phyloP scores from a whole-genome alignment of 2,797 vertebrate species.

The Staurois parvus region DNA sequence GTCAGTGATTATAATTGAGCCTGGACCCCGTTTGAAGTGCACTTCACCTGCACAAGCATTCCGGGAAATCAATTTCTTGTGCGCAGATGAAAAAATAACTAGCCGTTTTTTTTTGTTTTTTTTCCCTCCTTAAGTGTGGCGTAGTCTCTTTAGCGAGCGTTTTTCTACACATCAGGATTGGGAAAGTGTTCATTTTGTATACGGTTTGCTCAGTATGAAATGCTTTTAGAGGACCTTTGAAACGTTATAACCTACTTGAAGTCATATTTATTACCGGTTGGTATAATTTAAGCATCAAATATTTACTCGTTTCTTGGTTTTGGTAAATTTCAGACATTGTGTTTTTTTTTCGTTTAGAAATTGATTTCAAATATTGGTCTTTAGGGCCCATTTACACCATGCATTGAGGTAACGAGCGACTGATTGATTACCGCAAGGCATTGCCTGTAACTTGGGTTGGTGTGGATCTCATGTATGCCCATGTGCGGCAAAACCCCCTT shows the following conservation, averaged over 20 bases:
- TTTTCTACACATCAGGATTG: neutral
- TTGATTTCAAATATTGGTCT: too few relatives aligned
- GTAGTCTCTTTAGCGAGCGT: neutral
- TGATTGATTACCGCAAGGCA: too few relatives aligned
- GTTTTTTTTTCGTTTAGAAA: too few relatives aligned
- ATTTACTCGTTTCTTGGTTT: neutral
- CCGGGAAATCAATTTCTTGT: neutral
- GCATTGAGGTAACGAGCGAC: too few relatives aligned
- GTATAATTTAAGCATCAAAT: neutral
- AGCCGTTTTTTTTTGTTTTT: neutral
- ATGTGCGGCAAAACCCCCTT: too few relatives aligned
- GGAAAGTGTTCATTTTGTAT: slow-evolving; percentile 19
- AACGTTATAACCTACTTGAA: neutral
- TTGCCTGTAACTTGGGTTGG: too few relatives aligned
- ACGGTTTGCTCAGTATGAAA: neutral
- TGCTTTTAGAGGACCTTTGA: slow-evolving; percentile 10
- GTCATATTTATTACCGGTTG: neutral
- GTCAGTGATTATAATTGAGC: slow-evolving; percentile 6
- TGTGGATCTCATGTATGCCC: too few relatives aligned
- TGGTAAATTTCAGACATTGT: neutral
- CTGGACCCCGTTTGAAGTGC: neutral
- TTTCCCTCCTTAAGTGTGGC: neutral
- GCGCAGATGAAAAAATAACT: neutral
- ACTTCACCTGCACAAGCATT: slow-evolving; percentile 4
- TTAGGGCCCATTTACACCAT: too few relatives aligned